These are phyloP conservation scores for Meloe dianella DNA, from an alignment of 2,888 invertebrate species.

Conservation along the genomic window DNA sequence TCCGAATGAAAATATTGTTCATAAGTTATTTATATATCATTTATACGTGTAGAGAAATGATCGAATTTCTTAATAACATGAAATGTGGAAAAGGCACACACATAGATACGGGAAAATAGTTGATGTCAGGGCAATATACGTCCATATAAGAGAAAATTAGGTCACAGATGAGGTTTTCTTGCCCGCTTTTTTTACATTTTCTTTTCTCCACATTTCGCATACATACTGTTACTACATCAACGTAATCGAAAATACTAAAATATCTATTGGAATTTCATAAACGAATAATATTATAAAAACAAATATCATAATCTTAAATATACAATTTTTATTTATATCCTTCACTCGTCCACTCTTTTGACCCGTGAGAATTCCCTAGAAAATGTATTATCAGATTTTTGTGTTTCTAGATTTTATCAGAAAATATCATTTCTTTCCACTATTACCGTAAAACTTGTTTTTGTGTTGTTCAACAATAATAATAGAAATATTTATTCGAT, in stretches of 20 bases:
- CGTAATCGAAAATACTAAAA: neutral
- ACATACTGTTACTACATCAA: neutral
- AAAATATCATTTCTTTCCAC: too few species aligned
- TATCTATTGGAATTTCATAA: neutral
- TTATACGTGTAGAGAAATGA: neutral
- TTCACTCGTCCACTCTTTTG: neutral
- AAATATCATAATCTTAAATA: neutral
- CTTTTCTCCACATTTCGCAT: neutral
- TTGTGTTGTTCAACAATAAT: neutral
- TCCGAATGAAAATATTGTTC: too few species aligned
- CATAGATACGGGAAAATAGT: neutral
- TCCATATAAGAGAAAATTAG: neutral
- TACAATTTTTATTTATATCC: neutral
- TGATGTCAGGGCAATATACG: neutral
- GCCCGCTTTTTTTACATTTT: neutral
- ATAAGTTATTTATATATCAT: too few species aligned
- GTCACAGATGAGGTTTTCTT: constrained; percentile 1
- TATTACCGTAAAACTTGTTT: neutral
- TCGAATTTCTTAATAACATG: neutral
- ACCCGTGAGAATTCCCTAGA: neutral
- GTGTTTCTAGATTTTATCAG: neutral
- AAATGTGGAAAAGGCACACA: neutral
- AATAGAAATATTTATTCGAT: neutral
- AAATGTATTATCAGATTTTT: neutral
- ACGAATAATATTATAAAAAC: neutral